phyloP scores from a whole-genome alignment of 1,140 invertebrate genomes.

The Zaprionus davidi region DNA sequence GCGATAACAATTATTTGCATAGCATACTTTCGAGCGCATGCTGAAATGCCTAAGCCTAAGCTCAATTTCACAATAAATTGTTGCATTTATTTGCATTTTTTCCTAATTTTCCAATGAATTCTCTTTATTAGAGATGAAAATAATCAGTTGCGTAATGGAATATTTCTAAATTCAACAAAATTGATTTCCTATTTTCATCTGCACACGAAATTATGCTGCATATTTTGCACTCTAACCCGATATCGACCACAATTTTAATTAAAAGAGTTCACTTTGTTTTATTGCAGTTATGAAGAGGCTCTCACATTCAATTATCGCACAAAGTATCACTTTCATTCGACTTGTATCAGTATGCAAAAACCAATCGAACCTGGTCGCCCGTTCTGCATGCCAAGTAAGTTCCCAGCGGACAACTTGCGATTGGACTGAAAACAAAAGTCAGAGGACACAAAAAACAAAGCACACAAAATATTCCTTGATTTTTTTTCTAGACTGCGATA shows the following conservation, averaged over 20 bases:
- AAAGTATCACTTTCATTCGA: background rate
- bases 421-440: conserved; percentile 15
- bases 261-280: background rate
- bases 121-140: background rate
- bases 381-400: background rate
- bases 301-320: background rate
- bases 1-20: conserved; percentile 3
- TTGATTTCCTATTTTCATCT: background rate
- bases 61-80: background rate
- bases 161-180: background rate
- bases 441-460: conserved; percentile 8
- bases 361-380: background rate
- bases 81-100: background rate
- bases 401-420: background rate
- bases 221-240: background rate
- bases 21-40: conserved; percentile 1
- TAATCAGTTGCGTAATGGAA: background rate
- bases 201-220: background rate
- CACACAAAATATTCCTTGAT: conserved; percentile 17
- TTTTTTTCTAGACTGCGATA: conserved; percentile 41
- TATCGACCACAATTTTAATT: background rate
- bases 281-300: background rate
- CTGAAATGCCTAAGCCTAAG: background rate
- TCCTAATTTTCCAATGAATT: background rate
- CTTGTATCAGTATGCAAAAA: background rate